Percentiles rank a stretch among this genome's conserved stretches.
Evolutionary conservation across 1,140 invertebrate genomes (phyloP).

Genomic region (Tetragonula clypearis): DNA sequence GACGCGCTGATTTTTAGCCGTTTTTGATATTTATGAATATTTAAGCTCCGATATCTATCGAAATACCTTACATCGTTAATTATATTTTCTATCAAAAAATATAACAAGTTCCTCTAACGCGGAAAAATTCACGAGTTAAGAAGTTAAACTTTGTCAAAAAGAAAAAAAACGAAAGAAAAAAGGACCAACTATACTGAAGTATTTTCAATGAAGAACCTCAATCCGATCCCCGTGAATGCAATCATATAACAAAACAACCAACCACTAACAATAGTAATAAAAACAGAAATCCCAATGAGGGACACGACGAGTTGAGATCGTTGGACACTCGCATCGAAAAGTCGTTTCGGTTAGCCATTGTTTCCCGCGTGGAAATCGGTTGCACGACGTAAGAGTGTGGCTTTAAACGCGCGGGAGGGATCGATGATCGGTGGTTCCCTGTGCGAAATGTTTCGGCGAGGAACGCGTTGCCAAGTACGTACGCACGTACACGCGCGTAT

Average conservation of each 20-base stretch:
- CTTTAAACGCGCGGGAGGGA: background rate
- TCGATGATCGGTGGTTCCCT: constrained; percentile 36
- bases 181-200: too few species aligned
- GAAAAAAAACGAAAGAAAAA: too few species aligned
- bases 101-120: too few species aligned
- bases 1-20: too few species aligned
- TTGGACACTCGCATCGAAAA: background rate
- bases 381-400: background rate
- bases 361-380: constrained; percentile 10
- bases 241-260: background rate
- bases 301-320: background rate
- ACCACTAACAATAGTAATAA: background rate
- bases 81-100: too few species aligned
- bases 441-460: constrained; percentile 38
- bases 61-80: too few species aligned
- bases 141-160: too few species aligned
- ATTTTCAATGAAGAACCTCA: too few species aligned
- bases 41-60: too few species aligned
- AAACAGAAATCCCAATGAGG: background rate
- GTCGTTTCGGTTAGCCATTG: background rate
- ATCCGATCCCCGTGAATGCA: too few species aligned
- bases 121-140: too few species aligned
- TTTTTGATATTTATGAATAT: too few species aligned
- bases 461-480: constrained; percentile 64
- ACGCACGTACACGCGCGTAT: constrained; percentile 26